Evolutionary conservation across 1,140 invertebrate species (phyloP), one percentile per base, ranked within the genome.

Genomic region (Pissodes strobi): DNA sequence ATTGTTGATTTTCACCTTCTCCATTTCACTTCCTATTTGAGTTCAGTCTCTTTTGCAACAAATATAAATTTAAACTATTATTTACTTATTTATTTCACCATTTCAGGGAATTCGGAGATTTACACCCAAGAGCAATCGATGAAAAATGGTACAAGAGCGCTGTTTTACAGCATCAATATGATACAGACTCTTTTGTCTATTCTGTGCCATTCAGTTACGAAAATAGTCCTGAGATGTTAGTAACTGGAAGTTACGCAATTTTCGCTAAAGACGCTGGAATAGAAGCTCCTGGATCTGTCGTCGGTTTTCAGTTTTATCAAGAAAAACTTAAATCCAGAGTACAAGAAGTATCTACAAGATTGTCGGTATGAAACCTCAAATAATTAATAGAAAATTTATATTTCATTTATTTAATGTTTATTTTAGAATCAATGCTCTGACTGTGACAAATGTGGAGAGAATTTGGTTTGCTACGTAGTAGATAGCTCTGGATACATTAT

Each of bases 121-220:
- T 85, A 18, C 86, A 95, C 75, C 86, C 85, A 12, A 84, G 85
- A 52, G 88, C 94, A 0, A 91, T 95, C 15, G 91, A 97, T 74
- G 94, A 96, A 76, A 86, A 90, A 0, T 97, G 94, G 90, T 98
- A 97, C 74, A 90, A 91, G 75, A 87, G 91, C 45, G 93, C 95
- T 1, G 91, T 97, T 2, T 84, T 96, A 34, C 91, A 93, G 70
- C 89, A 93, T 77, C 82, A 87, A 71, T 81, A 89, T 22, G 88
- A 92, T 67, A 81, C 86, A 1, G 86, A 91, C 19, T 85, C 86
- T 0, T 87, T 91, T 70, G 89, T 92, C 0, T 90, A 90, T 73
- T 87, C 87, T 60, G 90, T 94, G 0, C 90, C 91, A 2, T 87
- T 90, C 72, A 85, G 88, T 57, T 80, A 79, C 3, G 80, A 82